Evolutionary conservation across 2,797 vertebrate species (phyloP).

Genomic region (Sebastes diploproa): DNA sequence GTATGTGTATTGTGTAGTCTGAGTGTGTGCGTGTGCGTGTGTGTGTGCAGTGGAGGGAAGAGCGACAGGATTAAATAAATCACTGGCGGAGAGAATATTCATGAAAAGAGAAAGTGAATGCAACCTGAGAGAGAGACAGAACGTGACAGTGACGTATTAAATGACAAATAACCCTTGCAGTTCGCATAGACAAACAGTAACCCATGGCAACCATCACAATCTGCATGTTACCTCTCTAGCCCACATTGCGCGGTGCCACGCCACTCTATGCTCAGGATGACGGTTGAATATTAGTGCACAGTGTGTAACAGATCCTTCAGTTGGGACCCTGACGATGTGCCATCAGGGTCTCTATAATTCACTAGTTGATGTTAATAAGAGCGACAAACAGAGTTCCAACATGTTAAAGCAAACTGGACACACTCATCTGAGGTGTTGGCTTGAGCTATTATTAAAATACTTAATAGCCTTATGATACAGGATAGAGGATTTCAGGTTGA

Average conservation of each 20-base stretch:
- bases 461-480: neutral
- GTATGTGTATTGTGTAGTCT: conserved; percentile 27
- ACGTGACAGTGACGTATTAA: conserved; percentile 63
- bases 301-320: neutral
- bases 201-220: conserved; percentile 59
- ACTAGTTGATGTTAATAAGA: conserved; percentile 6
- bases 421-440: neutral
- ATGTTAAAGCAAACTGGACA: neutral
- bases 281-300: conserved; percentile 2
- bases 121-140: conserved; percentile 47
- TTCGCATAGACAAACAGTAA: conserved; percentile 60
- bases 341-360: neutral
- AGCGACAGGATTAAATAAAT: conserved; percentile 76
- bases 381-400: neutral
- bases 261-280: neutral
- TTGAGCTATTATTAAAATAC: conserved; percentile 4
- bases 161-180: conserved; percentile 65
- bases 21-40: conserved; percentile 21
- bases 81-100: conserved; percentile 73
- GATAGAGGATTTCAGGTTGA: neutral
- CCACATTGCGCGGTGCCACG: neutral
- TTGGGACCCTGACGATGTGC: neutral
- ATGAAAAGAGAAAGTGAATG: conserved; percentile 64
- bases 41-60: conserved; percentile 50
- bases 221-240: conserved; percentile 18